Evolutionary conservation across 2,888 invertebrate genomes (phyloP).

Genomic region (Pollenia angustigena): DNA sequence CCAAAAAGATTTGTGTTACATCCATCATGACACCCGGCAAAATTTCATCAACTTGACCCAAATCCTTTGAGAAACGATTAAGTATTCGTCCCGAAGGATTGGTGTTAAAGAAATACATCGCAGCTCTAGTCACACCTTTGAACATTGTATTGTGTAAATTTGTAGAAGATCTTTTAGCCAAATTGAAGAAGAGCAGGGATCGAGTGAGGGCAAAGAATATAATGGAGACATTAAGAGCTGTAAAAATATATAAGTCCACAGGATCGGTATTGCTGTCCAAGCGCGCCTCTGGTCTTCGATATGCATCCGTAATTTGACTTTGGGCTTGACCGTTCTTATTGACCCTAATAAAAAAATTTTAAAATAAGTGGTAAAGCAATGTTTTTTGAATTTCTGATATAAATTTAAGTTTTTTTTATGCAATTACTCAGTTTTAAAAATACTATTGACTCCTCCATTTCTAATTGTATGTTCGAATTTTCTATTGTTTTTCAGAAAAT

Average conservation of each 20-base stretch:
- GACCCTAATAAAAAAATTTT: slow-evolving; percentile 75
- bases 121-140: slow-evolving; percentile 89
- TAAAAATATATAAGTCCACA: slow-evolving; percentile 85
- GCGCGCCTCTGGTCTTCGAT: slow-evolving; percentile 50
- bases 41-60: slow-evolving; percentile 86
- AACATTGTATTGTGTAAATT: slow-evolving; percentile 94
- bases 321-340: slow-evolving; percentile 78
- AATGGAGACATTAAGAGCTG: slow-evolving; percentile 84
- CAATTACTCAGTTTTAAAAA: too few species aligned
- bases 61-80: slow-evolving; percentile 95
- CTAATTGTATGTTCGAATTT: too few species aligned
- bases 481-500: too few species aligned
- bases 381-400: too few species aligned
- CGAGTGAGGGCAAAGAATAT: slow-evolving; percentile 83
- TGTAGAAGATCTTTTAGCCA: slow-evolving; percentile 90
- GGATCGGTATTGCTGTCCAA: slow-evolving; percentile 76
- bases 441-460: too few species aligned
- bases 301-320: slow-evolving; percentile 17
- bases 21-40: slow-evolving; percentile 84
- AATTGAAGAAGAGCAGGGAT: slow-evolving; percentile 85
- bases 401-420: too few species aligned
- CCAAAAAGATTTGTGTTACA: slow-evolving; percentile 89
- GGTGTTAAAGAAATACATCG: slow-evolving; percentile 94
- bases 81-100: slow-evolving; percentile 93
- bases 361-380: neutral